Evolutionary conservation across 2,888 invertebrate genomes (phyloP), one percentile per base, ranked within the genome.

Genomic region (Pemphredon lugubris): DNA sequence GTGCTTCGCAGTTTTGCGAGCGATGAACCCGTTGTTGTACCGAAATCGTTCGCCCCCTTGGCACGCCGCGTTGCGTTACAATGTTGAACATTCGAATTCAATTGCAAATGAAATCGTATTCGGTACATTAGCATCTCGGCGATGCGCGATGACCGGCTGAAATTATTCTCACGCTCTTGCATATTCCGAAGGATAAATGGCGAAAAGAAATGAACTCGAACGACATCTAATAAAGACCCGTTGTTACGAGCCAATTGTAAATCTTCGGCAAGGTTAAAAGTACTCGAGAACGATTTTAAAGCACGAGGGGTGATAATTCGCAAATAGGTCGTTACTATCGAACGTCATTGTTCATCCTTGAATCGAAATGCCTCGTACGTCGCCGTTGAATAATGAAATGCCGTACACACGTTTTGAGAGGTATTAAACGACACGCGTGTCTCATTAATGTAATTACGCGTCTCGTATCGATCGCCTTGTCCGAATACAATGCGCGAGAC

Each of bases 191-290:
- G 58, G 40, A 16, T 42, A 30, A 48, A 55, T 60, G 47, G 51
- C 37, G 18, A 23, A 20, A n/a, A 59, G 42, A 30, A 74, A 45
- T 48, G 42, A 54, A 54, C 65, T 50, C 51, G 18, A 77, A 76
- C 73, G 54, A 73, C 42, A 58, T 65, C 65, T 73, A 73, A 77
- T 69, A 77, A 69, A 73, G 64, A 39, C 13, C 57, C 32, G 57
- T 79, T 57, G 75, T 77, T 78, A 77, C 79, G 54, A 55, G 34
- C 61, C 71, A 78, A 75, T 78, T 75, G 79, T 71, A 58, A 67
- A 67, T 40, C 64, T 66, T 65, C 67, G 75, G 75, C 72, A 75
- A 73, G 65, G 57, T 42, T 60, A 73, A 79, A 66, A 73, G 80
- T 61, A 69, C 60, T 66, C 68, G 69, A 64, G 77, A 76, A 69